These are phyloP conservation scores for Mycalesis mineus DNA, from an alignment of 2,888 invertebrate genomes.

Conservation along the genomic window DNA sequence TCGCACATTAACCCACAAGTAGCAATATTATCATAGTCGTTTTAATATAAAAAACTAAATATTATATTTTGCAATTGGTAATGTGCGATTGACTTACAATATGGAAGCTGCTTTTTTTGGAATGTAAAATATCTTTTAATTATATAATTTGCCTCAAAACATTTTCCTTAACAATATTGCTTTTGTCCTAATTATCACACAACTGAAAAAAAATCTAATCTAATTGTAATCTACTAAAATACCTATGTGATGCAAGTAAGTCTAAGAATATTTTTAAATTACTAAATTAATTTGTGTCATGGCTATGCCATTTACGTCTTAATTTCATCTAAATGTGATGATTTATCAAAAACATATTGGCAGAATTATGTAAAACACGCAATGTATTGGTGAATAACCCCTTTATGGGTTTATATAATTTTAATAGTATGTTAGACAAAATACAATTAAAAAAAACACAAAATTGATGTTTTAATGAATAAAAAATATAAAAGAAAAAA, in stretches of 20 bases:
- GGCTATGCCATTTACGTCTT: slow-evolving; percentile 43
- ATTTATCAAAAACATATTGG: too few species aligned
- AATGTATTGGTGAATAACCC: too few species aligned
- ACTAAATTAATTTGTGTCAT: slow-evolving; percentile 39
- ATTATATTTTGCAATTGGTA: background rate
- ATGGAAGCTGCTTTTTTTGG: slow-evolving; percentile 33
- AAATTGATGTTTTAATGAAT: background rate
- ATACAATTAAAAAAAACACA: too few species aligned
- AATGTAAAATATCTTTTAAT: slow-evolving; percentile 21
- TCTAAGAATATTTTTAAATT: slow-evolving; percentile 23
- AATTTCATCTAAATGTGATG: too few species aligned
- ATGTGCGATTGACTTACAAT: background rate
- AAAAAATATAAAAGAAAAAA: background rate
- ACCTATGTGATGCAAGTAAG: background rate
- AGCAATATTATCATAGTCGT: background rate
- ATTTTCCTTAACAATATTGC: background rate
- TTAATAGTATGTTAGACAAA: too few species aligned
- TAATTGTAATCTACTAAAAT: background rate
- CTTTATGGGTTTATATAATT: too few species aligned
- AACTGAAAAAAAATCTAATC: background rate
- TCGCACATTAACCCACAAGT: background rate
- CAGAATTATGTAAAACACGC: too few species aligned
- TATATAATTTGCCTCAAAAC: background rate
- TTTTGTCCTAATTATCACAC: background rate
- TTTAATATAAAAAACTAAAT: background rate